Percentiles rank a stretch among this genome's conserved stretches.
Conservation (phyloP, 2,797 vertebrate genomes). For the Syncerus caffer region DNA sequence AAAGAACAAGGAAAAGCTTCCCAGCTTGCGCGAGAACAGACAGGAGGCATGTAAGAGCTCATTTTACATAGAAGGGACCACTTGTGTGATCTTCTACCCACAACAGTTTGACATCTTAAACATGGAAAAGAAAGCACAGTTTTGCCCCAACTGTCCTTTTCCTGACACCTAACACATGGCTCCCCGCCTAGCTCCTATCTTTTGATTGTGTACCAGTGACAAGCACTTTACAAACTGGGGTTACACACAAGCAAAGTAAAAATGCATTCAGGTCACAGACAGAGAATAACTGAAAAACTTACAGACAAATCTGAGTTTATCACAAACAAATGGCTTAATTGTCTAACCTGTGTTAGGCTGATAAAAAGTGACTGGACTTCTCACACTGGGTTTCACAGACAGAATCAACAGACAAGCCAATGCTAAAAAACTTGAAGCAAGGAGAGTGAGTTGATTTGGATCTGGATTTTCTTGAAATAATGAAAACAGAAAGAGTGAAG, state of each 20-base stretch:
- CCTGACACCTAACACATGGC: conserved; percentile 84
- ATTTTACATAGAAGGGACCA: conserved; percentile 82
- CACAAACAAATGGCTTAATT: conserved; percentile 94
- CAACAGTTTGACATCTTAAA: conserved; percentile 77
- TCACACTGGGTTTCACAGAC: conserved; percentile 90
- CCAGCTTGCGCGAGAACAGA: conserved; percentile 82
- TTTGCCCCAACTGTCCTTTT: conserved; percentile 83
- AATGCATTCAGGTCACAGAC: conserved; percentile 99
- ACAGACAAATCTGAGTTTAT: conserved; percentile 90
- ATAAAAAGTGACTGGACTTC: conserved; percentile 89
- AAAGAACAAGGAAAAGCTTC: conserved; percentile 79
- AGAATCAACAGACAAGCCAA: conserved; percentile 90
- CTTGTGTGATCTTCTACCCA: conserved; percentile 77
- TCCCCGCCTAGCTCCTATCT: conserved; percentile 85
- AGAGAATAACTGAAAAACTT: conserved; percentile 92
- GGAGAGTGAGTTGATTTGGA: conserved; percentile 88
- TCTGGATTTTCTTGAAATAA: conserved; percentile 87
- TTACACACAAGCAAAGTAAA: conserved; percentile 99
- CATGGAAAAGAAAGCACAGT: conserved; percentile 73
- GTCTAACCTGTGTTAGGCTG: conserved; percentile 86
- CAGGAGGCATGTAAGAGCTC: conserved; percentile 85
- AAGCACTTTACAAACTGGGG: conserved; percentile 94
- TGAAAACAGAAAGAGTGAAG: conserved; percentile 86
- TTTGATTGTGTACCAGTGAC: conserved; percentile 93
- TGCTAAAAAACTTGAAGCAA: conserved; percentile 88